phyloP scores from a whole-genome alignment of 2,888 invertebrate genomes.

The Spisula solida region DNA sequence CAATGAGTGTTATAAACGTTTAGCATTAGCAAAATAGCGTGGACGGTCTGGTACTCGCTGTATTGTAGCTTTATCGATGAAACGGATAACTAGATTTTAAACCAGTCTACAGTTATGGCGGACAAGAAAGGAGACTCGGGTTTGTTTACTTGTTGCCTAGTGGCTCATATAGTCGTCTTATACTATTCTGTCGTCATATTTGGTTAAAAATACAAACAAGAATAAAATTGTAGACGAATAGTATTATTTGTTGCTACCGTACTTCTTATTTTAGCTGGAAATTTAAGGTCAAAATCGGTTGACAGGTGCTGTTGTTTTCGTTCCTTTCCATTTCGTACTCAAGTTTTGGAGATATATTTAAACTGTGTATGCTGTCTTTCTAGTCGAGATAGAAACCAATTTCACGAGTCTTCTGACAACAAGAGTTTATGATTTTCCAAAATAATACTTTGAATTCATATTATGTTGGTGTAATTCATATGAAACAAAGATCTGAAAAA shows the following conservation, averaged over 20 bases:
- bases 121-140: constrained; percentile 87
- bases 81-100: constrained; percentile 20
- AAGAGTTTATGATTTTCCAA: too few species aligned
- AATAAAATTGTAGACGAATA: not conserved
- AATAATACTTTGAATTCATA: too few species aligned
- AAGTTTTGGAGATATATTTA: too few species aligned
- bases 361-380: too few species aligned
- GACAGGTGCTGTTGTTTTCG: constrained; percentile 22
- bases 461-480: too few species aligned
- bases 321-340: constrained; percentile 21
- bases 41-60: not conserved
- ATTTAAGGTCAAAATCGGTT: not conserved
- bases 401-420: too few species aligned
- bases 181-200: not conserved
- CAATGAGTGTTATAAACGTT: not conserved
- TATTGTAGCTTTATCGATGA: not conserved
- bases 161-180: constrained; percentile 37
- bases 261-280: not conserved
- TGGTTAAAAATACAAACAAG: not conserved
- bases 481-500: too few species aligned
- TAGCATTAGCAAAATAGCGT: not conserved
- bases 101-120: constrained; percentile 82
- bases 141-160: constrained; percentile 85
- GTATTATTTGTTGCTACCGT: not conserved
- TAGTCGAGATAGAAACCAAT: too few species aligned